Evolutionary conservation across 2,113 vertebrate genomes (phyloP), one percentile per base, ranked within the genome.

Genomic region (Podarcis raffonei): DNA sequence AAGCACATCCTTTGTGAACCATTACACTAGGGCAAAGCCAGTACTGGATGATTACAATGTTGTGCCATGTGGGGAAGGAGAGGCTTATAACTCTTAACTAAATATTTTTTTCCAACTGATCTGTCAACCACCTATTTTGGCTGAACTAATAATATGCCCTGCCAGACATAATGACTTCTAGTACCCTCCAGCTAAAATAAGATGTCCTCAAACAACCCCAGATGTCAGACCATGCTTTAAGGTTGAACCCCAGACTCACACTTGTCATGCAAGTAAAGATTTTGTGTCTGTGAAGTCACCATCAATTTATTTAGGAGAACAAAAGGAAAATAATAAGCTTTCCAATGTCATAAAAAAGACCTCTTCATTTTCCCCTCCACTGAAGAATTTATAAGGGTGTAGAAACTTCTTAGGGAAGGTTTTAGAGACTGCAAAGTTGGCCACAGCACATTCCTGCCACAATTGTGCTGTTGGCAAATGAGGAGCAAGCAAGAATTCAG

Each of bases 241-340:
- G 48, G 42, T 16, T 68, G 59, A 83, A 53, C 77, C 48, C 48
- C 11, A 32, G 78, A 81, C 48, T 3, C 57, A 69, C 20, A 65
- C n/a, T 37, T 76, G 30, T 77, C 69, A 48, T 48, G 22, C 16
- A n/a, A 48, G 69, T 66, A 85, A 89, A 81, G 72, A 76, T 74
- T 85, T 89, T 89, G 30, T 76, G 39, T 39, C 79, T 68, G 23
- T 82, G 37, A 25, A 35, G 23, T 65, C 69, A 53, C n/a, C 30
- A 75, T 82, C 72, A 81, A 77, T 82, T 57, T 86, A 65, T 53
- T 86, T 68, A 66, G n/a, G 39, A 85, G 78, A 85, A 37, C 27
- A 65, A 76, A 86, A n/a, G 4, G 42, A 9, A 42, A 75, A 66
- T 48, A 81, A 18, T 74, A 68, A n/a, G 48, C 15, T 71, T 32